Conservation (phyloP, 2,797 vertebrate genomes). For the Nyctibius grandis region DNA sequence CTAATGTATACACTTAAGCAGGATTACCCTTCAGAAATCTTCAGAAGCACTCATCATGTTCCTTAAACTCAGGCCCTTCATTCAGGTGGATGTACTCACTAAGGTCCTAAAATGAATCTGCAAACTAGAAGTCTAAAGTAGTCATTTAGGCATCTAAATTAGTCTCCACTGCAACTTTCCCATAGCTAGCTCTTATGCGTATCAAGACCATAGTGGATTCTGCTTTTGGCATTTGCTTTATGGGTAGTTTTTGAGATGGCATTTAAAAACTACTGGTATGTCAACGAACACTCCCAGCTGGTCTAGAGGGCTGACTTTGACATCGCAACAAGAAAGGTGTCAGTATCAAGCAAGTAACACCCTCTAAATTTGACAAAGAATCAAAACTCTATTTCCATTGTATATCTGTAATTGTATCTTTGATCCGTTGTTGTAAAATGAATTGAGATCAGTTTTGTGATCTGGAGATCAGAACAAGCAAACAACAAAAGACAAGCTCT, state of each 20-base stretch:
- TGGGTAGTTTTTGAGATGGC: not conserved
- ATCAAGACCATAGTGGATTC: not conserved
- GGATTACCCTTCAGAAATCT: not conserved
- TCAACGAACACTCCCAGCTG: not conserved
- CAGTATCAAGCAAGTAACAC: not conserved
- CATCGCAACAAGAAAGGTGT: not conserved
- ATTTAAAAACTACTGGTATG: not conserved
- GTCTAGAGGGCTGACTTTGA: not conserved
- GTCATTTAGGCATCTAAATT: not conserved
- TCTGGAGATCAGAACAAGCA: not conserved
- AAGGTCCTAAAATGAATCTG: not conserved
- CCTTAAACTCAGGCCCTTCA: not conserved
- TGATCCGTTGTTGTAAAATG: not conserved
- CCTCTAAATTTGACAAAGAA: not conserved
- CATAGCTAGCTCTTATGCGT: accelerated
- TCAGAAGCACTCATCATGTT: not conserved
- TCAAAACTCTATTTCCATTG: not conserved
- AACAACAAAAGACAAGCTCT: not conserved
- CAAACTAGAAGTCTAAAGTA: not conserved
- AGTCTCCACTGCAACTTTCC: not conserved
- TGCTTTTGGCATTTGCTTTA: not conserved
- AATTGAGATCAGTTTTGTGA: not conserved
- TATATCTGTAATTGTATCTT: not conserved
- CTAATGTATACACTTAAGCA: not conserved
- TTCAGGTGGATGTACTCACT: not conserved